Evolutionary conservation across 2,888 invertebrate species (phyloP), one percentile per base, ranked within the genome.

Genomic region (Liodrosophila aerea): DNA sequence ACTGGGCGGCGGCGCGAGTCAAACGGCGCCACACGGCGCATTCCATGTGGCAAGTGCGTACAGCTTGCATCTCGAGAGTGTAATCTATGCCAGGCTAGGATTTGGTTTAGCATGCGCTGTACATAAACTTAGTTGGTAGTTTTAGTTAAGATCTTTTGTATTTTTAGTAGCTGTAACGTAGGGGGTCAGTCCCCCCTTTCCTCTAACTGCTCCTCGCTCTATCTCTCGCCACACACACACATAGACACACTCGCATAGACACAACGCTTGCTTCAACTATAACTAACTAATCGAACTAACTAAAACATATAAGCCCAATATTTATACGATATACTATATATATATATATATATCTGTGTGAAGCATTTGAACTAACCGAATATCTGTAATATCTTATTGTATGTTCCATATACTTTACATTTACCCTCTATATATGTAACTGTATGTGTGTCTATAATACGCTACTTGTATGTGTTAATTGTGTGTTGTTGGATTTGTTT

Each of bases 401-500:
- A 59, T 46, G 57, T 75, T 85, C 73, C 56, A 76, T 76, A 75
- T 83, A 57, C 76, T 78, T 77, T 56, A 22, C 5, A 22, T 22
- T 4, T 22, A 22, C 22, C 22, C 22, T 22, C 56, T 56, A 64
- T 67, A 67, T 59, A 47, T 40, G 45, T 67, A 54, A 34, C n/a
- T 72, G 45, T 59, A 18, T 63, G 49, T 70, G 64, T 70, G 75
- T 61, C 73, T 69, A 53, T 22, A 74, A 46, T n/a, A n/a, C 64
- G 75, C 69, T 69, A 74, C 71, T 74, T 74, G 64, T 85, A 85
- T 76, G 86, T 77, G 76, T 77, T 77, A 70, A 70, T 77, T 86
- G 81, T 77, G 76, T 81, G 73, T 84, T 70, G 70, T 77, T 77
- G 77, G 85, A 81, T 77, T 56, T 80, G 69, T 84, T 70, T 80